phyloP scores from a whole-genome alignment of 2,797 vertebrate genomes.

The Myotis planiceps region DNA sequence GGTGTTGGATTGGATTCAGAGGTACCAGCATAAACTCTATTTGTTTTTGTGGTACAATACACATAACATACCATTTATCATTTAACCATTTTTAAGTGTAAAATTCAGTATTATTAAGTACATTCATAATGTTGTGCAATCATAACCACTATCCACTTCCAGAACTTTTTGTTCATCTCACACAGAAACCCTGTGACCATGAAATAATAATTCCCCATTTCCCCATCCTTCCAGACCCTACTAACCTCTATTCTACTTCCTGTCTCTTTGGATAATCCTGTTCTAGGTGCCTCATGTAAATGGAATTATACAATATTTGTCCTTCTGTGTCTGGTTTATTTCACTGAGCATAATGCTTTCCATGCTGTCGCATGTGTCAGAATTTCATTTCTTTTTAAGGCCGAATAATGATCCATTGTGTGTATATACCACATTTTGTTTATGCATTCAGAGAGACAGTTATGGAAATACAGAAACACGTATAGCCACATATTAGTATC shows the following conservation, averaged over 20 bases:
- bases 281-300: not conserved
- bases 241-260: not conserved
- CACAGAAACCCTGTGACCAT: not conserved
- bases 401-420: not conserved
- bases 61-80: not conserved
- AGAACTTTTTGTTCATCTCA: slow-evolving; percentile 5
- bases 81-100: not conserved
- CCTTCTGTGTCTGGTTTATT: not conserved
- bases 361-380: not conserved
- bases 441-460: not conserved
- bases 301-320: not conserved
- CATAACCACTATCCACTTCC: not conserved
- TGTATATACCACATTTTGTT: not conserved
- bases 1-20: not conserved
- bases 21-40: not conserved
- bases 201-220: not conserved
- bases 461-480: not conserved
- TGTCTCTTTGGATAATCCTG: not conserved
- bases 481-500: not conserved
- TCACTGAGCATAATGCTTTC: not conserved
- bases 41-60: not conserved
- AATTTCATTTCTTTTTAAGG: slow-evolving; percentile 5
- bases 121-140: not conserved
- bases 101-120: not conserved
- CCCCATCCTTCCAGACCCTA: not conserved